Evolutionary conservation across 2,888 invertebrate species (phyloP), one percentile per base, ranked within the genome.

Genomic region (Noctua janthe): DNA sequence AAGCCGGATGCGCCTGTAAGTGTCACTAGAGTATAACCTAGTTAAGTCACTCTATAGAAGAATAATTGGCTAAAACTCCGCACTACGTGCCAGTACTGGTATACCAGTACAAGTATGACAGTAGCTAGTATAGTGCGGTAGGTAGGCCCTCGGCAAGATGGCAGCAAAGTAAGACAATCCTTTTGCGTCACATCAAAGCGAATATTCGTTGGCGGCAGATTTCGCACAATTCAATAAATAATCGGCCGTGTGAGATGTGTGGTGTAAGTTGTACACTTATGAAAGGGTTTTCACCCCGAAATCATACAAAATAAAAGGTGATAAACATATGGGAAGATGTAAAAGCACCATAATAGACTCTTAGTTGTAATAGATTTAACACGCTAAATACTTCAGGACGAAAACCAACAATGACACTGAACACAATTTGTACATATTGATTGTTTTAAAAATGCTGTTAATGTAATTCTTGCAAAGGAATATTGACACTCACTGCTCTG

Each of bases 201-300:
- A 90, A 90, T 90, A 85, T 89, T 88, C 90, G 90, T 87, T 84
- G 87, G 82, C 84, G 90, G 90, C 89, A 93, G 90, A 91, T 93
- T 92, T 92, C 91, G 88, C 90, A 91, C 91, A 91, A 93, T 93
- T 92, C 94, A 93, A 93, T 94, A 94, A 93, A 94, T 93, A 93
- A 91, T 92, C 91, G 91, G 81, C 87, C 86, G 87, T 81, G 87
- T 86, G 88, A 87, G 77, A 85, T 71, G 81, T 76, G 39, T 83
- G 88, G 91, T 54, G 10, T 78, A 87, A 89, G 73, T 23, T 23
- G 5, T n/a, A 72, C n/a, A 54, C 43, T 76, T 74, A 20, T 15
- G 29, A 17, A 6, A 10, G 1, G 2, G 20, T 35, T 20, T 10
- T 20, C 64, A 35, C 7, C 20, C 8, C 2, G 29, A 62, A 29